Conservation (phyloP, 2,888 invertebrate genomes). For the Calliopum simillimum region DNA sequence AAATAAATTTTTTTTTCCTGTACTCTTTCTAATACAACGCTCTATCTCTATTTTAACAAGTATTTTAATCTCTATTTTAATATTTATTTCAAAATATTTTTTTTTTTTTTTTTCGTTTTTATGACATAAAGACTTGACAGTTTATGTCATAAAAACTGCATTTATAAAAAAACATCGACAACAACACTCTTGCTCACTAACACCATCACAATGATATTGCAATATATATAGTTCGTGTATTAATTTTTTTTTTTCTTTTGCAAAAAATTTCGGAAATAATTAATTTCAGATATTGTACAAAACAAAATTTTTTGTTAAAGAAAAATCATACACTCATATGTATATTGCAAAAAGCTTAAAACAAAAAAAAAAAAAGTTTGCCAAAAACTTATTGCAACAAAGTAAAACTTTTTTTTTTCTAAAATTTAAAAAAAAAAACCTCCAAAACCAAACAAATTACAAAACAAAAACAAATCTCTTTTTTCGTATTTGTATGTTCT, state of each 20-base stretch:
- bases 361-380: constrained; percentile 29
- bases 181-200: constrained; percentile 22
- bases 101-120: constrained; percentile 15
- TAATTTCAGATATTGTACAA: neutral
- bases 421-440: neutral
- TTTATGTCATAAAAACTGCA: constrained; percentile 39
- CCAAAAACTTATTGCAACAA: constrained; percentile 25
- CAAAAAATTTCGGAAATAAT: neutral
- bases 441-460: constrained; percentile 42
- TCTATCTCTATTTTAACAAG: constrained; percentile 16
- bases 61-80: constrained; percentile 35
- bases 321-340: constrained; percentile 3
- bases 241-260: constrained; percentile 28
- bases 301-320: constrained; percentile 5
- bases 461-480: constrained; percentile 63
- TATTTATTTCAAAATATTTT: constrained; percentile 42
- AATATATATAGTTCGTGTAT: constrained; percentile 19
- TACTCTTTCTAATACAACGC: constrained; percentile 10
- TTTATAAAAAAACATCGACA: constrained; percentile 7
- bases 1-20: neutral
- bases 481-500: constrained; percentile 68
- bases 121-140: constrained; percentile 25
- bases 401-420: constrained; percentile 32
- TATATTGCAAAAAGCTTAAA: neutral
- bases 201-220: constrained; percentile 16